Evolutionary conservation across 2,113 vertebrate genomes (phyloP).

Genomic region (Periophthalmodon schlosseri): DNA sequence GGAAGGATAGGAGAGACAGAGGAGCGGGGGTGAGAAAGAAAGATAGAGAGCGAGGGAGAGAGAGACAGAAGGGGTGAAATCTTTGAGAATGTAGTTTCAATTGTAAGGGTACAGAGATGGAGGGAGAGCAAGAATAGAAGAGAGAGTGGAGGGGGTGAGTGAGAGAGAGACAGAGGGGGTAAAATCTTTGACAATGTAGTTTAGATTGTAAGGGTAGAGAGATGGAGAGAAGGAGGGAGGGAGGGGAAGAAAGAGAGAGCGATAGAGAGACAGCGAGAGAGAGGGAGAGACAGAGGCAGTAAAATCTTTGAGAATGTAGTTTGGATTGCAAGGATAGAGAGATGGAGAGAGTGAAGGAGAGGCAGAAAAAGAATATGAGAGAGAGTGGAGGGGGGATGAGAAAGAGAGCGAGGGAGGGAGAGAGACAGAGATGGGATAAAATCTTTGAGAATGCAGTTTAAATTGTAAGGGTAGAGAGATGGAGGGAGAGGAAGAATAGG

Average conservation of each 20-base stretch:
- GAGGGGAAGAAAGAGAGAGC: too few species aligned
- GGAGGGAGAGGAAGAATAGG: too few species aligned
- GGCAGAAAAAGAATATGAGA: neutral
- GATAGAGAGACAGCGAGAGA: too few species aligned
- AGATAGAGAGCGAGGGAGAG: conserved; percentile 2
- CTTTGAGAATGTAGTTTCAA: conserved; percentile 49
- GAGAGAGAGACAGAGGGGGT: neutral
- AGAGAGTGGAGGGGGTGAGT: too few species aligned
- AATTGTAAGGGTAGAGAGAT: neutral
- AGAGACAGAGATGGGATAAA: too few species aligned
- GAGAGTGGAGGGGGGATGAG: neutral
- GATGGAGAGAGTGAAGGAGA: neutral
- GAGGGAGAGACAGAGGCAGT: neutral
- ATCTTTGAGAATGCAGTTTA: too few species aligned
- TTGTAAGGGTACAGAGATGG: conserved; percentile 43
- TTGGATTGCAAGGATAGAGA: too few species aligned
- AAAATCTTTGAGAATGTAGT: conserved; percentile 32
- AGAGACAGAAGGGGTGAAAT: conserved; percentile 47
- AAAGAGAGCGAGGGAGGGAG: too few species aligned
- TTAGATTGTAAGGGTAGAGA: too few species aligned
- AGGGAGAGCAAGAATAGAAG: neutral
- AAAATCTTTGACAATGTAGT: too few species aligned
- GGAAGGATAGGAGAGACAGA: neutral
- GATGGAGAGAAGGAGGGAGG: too few species aligned
- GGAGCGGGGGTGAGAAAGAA: neutral